Conservation (phyloP, 2,888 invertebrate species). For the Lordiphosa andalusiaca region DNA sequence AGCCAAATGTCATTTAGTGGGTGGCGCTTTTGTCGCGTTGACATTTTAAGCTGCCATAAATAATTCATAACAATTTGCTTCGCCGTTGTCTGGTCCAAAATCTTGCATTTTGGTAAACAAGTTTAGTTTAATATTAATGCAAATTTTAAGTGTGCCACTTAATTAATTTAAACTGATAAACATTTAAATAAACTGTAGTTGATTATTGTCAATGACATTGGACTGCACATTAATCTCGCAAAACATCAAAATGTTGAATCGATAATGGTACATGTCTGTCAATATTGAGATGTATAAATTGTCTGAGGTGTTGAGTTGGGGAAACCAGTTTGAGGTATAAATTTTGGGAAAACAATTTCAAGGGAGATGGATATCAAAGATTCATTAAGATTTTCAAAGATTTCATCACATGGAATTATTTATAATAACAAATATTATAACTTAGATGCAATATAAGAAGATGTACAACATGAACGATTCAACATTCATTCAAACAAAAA, state of each 20-base stretch:
- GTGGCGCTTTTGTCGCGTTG: conserved; percentile 42
- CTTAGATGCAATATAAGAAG: too few relatives aligned
- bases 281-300: background rate
- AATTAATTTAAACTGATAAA: conserved; percentile 54
- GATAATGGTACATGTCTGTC: conserved; percentile 4
- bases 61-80: conserved; percentile 53
- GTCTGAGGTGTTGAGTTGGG: too few relatives aligned
- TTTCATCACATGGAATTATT: too few relatives aligned
- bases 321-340: too few relatives aligned
- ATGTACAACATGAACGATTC: too few relatives aligned
- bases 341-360: too few relatives aligned
- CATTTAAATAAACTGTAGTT: conserved; percentile 37
- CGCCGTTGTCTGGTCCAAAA: conserved; percentile 24
- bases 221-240: conserved; percentile 1
- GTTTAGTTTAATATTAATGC: conserved; percentile 18
- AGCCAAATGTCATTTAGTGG: conserved; percentile 46
- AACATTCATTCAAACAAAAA: too few relatives aligned
- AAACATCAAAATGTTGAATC: too few relatives aligned
- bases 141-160: conserved; percentile 41
- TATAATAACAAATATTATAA: too few relatives aligned
- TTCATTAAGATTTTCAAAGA: too few relatives aligned
- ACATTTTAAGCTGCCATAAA: conserved; percentile 44
- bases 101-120: conserved; percentile 17
- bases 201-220: conserved; percentile 27
- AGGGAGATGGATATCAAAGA: too few relatives aligned